Evolutionary conservation across 2,113 vertebrate genomes (phyloP).

Genomic region (Ictidomys tridecemlineatus): DNA sequence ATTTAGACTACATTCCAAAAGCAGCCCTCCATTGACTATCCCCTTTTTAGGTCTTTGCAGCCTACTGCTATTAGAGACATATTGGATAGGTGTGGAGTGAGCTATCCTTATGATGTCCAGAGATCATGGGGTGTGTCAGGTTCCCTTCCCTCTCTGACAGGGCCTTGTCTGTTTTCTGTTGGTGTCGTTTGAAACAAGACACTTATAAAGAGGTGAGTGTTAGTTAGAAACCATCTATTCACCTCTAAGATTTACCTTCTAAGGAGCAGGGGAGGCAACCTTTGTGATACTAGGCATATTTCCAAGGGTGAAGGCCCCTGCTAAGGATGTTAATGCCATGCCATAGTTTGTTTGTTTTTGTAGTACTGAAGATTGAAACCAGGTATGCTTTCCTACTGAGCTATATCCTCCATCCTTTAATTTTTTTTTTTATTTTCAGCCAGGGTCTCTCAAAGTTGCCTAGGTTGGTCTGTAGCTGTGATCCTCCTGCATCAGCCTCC

Average conservation of each 20-base stretch:
- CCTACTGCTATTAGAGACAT: neutral
- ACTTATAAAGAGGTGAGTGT: neutral
- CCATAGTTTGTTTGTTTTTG: neutral
- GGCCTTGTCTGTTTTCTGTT: conserved; percentile 26
- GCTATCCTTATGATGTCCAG: neutral
- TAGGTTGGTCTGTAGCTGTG: too few species aligned
- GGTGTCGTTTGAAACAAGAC: conserved; percentile 7
- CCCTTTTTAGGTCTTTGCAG: neutral
- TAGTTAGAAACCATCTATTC: neutral
- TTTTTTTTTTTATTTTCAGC: too few species aligned
- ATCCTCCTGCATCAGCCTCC: too few species aligned
- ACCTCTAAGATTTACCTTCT: neutral
- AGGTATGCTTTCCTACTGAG: too few species aligned
- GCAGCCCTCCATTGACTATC: neutral
- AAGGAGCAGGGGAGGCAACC: neutral
- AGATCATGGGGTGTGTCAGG: conserved; percentile 37
- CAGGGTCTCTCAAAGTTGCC: too few species aligned
- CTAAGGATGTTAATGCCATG: neutral
- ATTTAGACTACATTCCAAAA: neutral
- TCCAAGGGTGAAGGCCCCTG: neutral
- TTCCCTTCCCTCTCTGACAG: neutral
- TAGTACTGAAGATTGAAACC: neutral
- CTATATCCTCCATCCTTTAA: too few species aligned
- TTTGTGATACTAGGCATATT: neutral
- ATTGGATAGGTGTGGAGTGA: neutral